These are phyloP conservation scores for Aphelinus certus DNA, from an alignment of 1,140 invertebrate species.

Conservation along the genomic window DNA sequence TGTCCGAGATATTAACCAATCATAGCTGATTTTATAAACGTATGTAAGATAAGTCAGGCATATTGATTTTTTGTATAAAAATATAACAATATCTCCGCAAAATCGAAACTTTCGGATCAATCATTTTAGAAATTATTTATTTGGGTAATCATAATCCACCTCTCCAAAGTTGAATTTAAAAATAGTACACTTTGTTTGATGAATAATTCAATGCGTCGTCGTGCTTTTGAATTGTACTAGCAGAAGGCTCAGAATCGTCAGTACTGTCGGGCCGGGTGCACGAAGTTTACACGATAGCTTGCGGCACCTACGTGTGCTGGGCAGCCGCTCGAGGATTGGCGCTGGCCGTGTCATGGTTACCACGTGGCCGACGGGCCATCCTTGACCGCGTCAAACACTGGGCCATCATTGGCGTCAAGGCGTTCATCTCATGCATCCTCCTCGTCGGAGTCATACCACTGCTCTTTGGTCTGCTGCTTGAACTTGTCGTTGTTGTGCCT, in stretches of 20 bases:
- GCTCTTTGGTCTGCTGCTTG: slow-evolving; percentile 89
- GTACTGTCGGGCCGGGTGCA: slow-evolving; percentile 77
- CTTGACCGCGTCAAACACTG: slow-evolving; percentile 79
- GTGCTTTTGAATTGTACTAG: not conserved
- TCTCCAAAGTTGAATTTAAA: too few species aligned
- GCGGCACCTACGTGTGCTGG: slow-evolving; percentile 95
- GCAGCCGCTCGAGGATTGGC: slow-evolving; percentile 80
- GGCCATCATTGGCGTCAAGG: slow-evolving; percentile 74
- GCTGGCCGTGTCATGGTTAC: slow-evolving; percentile 85
- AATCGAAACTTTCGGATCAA: too few species aligned
- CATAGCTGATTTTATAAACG: too few species aligned
- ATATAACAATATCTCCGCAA: too few species aligned
- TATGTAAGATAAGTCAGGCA: too few species aligned
- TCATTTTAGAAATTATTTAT: too few species aligned
- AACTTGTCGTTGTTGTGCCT: slow-evolving; percentile 91
- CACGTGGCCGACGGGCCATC: slow-evolving; percentile 84
- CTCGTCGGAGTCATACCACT: slow-evolving; percentile 92
- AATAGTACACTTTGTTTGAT: too few species aligned
- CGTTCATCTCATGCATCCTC: slow-evolving; percentile 78
- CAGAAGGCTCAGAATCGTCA: slow-evolving; percentile 41
- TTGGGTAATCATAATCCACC: too few species aligned
- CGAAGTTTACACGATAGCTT: slow-evolving; percentile 95
- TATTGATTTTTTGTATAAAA: too few species aligned
- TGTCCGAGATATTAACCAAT: too few species aligned
- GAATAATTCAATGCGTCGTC: not conserved